Base-by-base conservation (phyloP, 2,113 vertebrate genomes). In the Myrmecobius fasciatus region DNA sequence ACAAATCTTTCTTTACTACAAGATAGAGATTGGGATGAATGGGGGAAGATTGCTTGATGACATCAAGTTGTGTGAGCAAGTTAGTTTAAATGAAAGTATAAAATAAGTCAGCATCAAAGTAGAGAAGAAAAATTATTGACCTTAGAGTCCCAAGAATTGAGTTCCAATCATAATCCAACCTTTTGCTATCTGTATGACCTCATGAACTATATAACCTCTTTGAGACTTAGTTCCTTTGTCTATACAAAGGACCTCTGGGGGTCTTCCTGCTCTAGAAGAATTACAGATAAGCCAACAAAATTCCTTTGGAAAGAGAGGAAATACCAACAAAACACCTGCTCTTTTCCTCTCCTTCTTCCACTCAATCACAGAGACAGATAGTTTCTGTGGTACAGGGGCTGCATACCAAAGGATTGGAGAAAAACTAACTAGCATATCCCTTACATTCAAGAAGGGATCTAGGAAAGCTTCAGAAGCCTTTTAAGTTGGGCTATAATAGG, bases 271-370 rank as follows among this genome's bases (percentile, higher is more conserved):
- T 83, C 67, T 83, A n/a, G 36, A 83, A 83, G 43, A 43, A 43
- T 83, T 43, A 43, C 22, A 83, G 22, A 43, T 24, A 43, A 12
- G 91, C 8, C 89, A 31, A 5, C 31, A 94, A 89, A 94, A 91
- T 88, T 94, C 1, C 91, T 97, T 96, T 94, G 90, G 96, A 92
- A 96, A 96, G 89, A 96, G 89, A 90, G 96, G 92, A 96, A 91
- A 89, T 93, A 31, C n/a, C 67, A 83, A 24, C 43, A 83, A 43
- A 83, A 43, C n/a, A 83, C n/a, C n/a, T 24, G 17, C 36, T 14
- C 67, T 83, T 83, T 43, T 43, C n/a, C 20, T 83, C n/a, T 20
- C n/a, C 31, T 20, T 3, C 31, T 31, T 0, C 11, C 36, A n/a
- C n/a, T 43, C 67, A 83, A 43, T 43, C 67, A 83, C 36, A 83